A percentile compares a stretch with the other conserved stretches of the same genome.
phyloP scores from a whole-genome alignment of 2,797 vertebrate genomes.

The Calcarius lapponicus region DNA sequence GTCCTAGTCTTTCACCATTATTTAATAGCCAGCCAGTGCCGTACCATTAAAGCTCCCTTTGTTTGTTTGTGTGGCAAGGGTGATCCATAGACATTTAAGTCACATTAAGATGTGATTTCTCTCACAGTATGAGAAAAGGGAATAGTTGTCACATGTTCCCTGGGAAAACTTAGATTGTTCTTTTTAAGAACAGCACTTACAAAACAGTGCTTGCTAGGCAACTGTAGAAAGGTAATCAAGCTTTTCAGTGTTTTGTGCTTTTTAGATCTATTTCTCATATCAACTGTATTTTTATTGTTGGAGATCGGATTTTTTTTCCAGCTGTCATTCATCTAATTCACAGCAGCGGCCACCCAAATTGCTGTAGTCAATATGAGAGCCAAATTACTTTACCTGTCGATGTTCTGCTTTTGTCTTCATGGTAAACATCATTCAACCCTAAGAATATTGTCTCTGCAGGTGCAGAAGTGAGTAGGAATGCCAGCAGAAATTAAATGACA shows the following conservation, averaged over 20 bases:
- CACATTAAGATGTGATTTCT: too few relatives aligned
- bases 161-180: background rate
- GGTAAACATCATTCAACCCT: background rate
- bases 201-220: background rate
- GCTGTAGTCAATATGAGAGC: background rate
- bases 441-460: conserved; percentile 17
- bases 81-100: background rate
- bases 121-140: background rate
- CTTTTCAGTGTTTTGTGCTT: background rate
- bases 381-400: background rate
- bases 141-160: background rate
- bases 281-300: background rate
- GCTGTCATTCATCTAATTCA: conserved; percentile 16
- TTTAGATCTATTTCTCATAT: background rate
- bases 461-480: background rate
- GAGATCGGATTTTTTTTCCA: background rate
- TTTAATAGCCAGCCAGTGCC: background rate
- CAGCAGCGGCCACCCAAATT: conserved; percentile 10
- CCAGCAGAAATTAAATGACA: conserved; percentile 35
- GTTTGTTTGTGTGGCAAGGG: background rate
- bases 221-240: background rate
- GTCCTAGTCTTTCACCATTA: background rate
- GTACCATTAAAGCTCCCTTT: background rate
- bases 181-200: background rate
- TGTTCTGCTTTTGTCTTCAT: conserved; percentile 25